These are phyloP conservation scores for Malthinus flaveolus DNA, from an alignment of 2,888 invertebrate genomes.

Conservation along the genomic window DNA sequence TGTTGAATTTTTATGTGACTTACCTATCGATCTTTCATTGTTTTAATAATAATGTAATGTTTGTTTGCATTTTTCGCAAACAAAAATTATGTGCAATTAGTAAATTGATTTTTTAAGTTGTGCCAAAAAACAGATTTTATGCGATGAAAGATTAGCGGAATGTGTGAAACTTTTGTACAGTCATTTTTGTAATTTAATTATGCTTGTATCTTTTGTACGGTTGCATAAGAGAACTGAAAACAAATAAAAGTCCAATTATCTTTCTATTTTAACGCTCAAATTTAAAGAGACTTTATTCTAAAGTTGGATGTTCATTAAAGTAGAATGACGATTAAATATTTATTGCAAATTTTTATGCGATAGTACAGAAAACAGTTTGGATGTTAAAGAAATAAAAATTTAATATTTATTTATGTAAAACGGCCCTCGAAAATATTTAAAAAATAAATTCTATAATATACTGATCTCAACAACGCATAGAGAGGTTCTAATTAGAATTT, in stretches of 20 bases:
- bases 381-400: neutral
- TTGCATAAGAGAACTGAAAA: neutral
- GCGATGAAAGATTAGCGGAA: conserved; percentile 14
- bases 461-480: conserved; percentile 16
- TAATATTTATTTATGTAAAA: conserved; percentile 3
- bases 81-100: conserved; percentile 7
- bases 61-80: conserved; percentile 9
- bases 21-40: conserved; percentile 10
- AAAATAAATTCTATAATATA: neutral
- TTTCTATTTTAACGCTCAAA: neutral
- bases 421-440: neutral
- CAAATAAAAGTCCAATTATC: neutral
- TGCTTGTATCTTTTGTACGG: neutral
- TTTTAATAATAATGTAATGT: conserved; percentile 3
- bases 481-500: conserved; percentile 16
- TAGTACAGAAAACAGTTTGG: neutral
- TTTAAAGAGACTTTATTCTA: neutral
- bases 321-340: neutral
- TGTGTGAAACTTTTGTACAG: conserved; percentile 1
- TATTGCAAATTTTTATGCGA: conserved; percentile 3
- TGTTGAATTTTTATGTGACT: conserved; percentile 10
- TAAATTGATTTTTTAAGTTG: conserved; percentile 18
- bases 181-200: neutral
- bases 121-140: conserved; percentile 16
- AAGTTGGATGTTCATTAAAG: neutral